A percentile compares a stretch with the other conserved stretches of the same genome.
Conservation (phyloP, 2,113 vertebrate genomes). For the Ceratotherium simum region DNA sequence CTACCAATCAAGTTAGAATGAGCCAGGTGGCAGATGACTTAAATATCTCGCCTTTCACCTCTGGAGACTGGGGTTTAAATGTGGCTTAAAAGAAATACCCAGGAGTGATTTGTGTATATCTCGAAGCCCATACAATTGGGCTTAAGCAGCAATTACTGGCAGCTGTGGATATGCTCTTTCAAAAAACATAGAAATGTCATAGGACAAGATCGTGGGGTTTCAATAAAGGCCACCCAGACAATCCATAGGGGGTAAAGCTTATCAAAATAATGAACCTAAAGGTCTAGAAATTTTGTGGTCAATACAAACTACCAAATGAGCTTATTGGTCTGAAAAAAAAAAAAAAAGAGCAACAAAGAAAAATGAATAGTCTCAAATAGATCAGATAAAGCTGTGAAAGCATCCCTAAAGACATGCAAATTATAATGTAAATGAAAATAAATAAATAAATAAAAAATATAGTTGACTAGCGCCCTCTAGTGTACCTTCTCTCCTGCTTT, state of each 20-base stretch:
- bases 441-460: constrained; percentile 62
- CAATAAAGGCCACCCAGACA: constrained; percentile 60
- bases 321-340: background rate
- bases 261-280: constrained; percentile 70
- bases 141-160: constrained; percentile 68
- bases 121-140: constrained; percentile 31
- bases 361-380: constrained; percentile 7
- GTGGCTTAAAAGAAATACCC: constrained; percentile 65
- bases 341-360: background rate
- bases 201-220: constrained; percentile 49
- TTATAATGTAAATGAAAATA: constrained; percentile 63
- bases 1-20: constrained; percentile 42
- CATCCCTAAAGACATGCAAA: constrained; percentile 34
- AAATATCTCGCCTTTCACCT: constrained; percentile 6
- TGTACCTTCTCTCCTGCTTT: constrained; percentile 52
- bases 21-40: constrained; percentile 65
- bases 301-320: constrained; percentile 61
- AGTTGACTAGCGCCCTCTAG: constrained; percentile 87
- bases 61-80: constrained; percentile 65
- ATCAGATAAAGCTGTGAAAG: constrained; percentile 43
- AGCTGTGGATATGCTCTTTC: constrained; percentile 66
- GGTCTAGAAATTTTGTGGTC: constrained; percentile 55
- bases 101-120: constrained; percentile 57
- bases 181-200: constrained; percentile 68
- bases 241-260: constrained; percentile 49